A percentile compares a stretch with the other conserved stretches of the same genome.
phyloP scores from a whole-genome alignment of 2,797 vertebrate genomes.

The Sus cebifrons region DNA sequence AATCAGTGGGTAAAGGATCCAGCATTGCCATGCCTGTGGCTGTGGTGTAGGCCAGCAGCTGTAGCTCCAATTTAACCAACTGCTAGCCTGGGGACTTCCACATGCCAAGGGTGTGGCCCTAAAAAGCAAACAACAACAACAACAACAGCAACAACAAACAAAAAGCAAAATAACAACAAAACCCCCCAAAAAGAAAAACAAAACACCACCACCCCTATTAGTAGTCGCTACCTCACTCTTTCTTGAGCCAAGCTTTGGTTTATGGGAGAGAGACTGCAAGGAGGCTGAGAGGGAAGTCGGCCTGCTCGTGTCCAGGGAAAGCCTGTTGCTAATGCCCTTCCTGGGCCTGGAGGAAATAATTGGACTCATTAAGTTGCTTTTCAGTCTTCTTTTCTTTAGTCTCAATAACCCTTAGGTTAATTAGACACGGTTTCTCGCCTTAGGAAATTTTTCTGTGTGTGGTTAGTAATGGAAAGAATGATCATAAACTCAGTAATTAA shows the following conservation, averaged over 20 bases:
- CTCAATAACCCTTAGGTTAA: slow-evolving; percentile 78
- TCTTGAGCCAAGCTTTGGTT: background rate
- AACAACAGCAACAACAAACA: too few species aligned
- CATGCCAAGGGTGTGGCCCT: too few species aligned
- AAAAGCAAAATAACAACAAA: too few species aligned
- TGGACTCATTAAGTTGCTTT: slow-evolving; percentile 75
- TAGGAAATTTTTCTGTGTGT: slow-evolving; percentile 66
- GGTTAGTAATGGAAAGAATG: slow-evolving; percentile 68
- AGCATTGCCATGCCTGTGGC: too few species aligned
- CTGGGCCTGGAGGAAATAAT: slow-evolving; percentile 65
- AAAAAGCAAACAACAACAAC: too few species aligned
- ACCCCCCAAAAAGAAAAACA: too few species aligned
- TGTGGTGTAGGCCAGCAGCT: too few species aligned
- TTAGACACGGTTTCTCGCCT: slow-evolving; percentile 73
- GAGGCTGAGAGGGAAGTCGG: background rate
- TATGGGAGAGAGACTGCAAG: background rate
- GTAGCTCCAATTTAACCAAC: too few species aligned
- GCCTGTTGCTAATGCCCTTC: slow-evolving; percentile 18
- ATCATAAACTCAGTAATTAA: slow-evolving; percentile 73
- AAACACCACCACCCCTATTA: background rate
- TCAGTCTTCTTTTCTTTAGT: slow-evolving; percentile 68
- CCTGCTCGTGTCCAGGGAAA: background rate
- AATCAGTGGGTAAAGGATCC: too few species aligned
- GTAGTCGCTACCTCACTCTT: background rate
- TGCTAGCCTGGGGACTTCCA: too few species aligned